Evolutionary conservation across 2,888 invertebrate species (phyloP), one percentile per base, ranked within the genome.

Genomic region (Yponomeuta malinellus): DNA sequence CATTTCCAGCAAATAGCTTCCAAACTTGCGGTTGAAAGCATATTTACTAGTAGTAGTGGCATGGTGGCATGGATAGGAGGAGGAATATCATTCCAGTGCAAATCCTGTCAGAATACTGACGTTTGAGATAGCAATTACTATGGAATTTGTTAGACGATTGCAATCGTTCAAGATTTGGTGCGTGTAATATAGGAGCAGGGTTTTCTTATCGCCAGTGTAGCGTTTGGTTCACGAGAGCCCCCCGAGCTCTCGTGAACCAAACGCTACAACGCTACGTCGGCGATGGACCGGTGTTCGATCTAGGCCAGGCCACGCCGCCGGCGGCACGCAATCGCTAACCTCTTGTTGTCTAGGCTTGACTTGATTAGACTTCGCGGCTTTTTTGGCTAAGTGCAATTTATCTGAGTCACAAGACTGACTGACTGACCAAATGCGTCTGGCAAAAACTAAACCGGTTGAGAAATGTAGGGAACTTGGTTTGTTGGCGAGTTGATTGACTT

Each of bases 271-370:
- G 52, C 12, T 12, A 59, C 23, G 52, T 59, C 52, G 12, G 52
- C 15, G 52, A 15, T 59, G 52, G 52, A 59, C 52, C 65, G 70
- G 63, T 33, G 65, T 48, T 64, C 23, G 70, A 70, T 70, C 70
- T 70, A 65, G 70, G 70, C 70, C 70, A 70, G 48, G 43, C 48
- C n/a, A 3, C 23, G 33, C 59, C 69, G 29, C 69, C 48, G 43
- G 48, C 43, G 64, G 63, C 43, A 70, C 48, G 70, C 70, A 70
- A 68, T 68, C 68, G 8, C 37, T 48, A 48, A 68, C 68, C 68
- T 43, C 37, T 29, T 65, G 65, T 65, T 33, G 52, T 59, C 52
- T 59, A 59, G 52, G 52, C 52, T 59, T 59, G 52, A 59, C 15
- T 59, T 15, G 52, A 59, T 15, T 43, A 43, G 52, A 15, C 52